phyloP scores from a whole-genome alignment of 2,797 vertebrate species.

The Crypturellus tataupa region DNA sequence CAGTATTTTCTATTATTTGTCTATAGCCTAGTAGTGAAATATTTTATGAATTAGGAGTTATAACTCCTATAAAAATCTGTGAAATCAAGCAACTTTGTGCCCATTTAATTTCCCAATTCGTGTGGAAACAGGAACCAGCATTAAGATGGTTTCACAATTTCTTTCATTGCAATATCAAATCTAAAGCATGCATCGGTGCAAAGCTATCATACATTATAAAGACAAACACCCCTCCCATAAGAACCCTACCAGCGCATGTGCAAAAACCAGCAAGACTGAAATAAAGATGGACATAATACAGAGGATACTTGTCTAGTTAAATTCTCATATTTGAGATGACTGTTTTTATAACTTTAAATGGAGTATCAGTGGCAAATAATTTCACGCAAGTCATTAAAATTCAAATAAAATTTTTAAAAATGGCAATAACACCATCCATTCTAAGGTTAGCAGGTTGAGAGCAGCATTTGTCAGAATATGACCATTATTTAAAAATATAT shows the following conservation, averaged over 20 bases:
- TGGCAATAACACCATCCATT: neutral
- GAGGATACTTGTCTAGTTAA: neutral
- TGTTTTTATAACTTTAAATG: neutral
- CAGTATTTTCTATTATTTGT: neutral
- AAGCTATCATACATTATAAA: conserved; percentile 32
- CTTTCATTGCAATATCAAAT: neutral
- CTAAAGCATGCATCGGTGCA: conserved; percentile 46
- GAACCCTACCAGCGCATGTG: conserved; percentile 22
- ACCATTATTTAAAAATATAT: neutral
- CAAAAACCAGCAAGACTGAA: conserved; percentile 68
- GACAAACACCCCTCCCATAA: neutral
- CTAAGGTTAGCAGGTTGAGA: neutral
- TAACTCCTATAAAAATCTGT: neutral
- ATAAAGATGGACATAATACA: conserved; percentile 53
- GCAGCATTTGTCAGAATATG: conserved; percentile 25
- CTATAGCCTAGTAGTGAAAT: neutral
- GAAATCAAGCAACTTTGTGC: neutral
- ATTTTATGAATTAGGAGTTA: neutral
- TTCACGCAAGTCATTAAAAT: conserved; percentile 10
- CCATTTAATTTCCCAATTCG: neutral
- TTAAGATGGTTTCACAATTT: neutral
- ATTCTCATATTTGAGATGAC: neutral
- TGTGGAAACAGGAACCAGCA: neutral
- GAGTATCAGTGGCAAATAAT: neutral
- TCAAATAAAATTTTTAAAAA: neutral